These are phyloP conservation scores for Bathynomus jamesi DNA, from an alignment of 1,140 invertebrate genomes.

Conservation along the genomic window DNA sequence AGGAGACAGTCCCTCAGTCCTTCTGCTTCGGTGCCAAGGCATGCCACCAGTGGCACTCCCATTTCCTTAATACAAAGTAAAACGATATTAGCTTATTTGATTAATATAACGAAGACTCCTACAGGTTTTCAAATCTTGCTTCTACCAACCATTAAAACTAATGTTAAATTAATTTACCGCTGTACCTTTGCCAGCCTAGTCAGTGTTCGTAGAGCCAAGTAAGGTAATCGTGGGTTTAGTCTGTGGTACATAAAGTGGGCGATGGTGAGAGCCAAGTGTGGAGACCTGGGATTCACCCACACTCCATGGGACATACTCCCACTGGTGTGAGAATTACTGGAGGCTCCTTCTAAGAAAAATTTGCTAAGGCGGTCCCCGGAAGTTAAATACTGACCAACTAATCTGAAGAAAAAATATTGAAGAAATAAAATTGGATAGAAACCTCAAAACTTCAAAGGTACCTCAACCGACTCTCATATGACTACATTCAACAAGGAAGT, in stretches of 20 bases:
- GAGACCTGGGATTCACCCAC: constrained; percentile 4
- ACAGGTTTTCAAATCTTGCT: neutral
- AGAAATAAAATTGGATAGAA: neutral
- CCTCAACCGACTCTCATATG: neutral
- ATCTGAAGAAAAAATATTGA: neutral
- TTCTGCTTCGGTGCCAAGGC: constrained; percentile 31
- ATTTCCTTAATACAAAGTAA: constrained; percentile 20
- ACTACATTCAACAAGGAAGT: too few relatives aligned
- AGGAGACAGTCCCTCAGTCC: constrained; percentile 29
- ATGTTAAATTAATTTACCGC: neutral
- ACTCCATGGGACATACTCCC: neutral
- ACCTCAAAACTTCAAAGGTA: neutral
- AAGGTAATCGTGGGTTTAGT: constrained; percentile 30
- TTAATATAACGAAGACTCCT: neutral
- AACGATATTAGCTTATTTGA: neutral
- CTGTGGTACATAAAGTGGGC: constrained; percentile 28
- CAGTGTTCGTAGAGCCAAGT: constrained; percentile 28
- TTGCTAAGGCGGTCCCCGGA: neutral
- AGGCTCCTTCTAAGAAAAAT: too few relatives aligned
- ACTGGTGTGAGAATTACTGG: neutral
- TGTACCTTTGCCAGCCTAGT: constrained; percentile 31
- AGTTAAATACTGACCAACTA: neutral
- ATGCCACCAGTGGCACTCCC: constrained; percentile 32
- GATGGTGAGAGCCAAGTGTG: constrained; percentile 32
- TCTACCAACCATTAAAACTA: neutral